Percentiles rank a stretch among this genome's conserved stretches.
Conservation (phyloP, 2,113 vertebrate species). For the Lota lota region DNA sequence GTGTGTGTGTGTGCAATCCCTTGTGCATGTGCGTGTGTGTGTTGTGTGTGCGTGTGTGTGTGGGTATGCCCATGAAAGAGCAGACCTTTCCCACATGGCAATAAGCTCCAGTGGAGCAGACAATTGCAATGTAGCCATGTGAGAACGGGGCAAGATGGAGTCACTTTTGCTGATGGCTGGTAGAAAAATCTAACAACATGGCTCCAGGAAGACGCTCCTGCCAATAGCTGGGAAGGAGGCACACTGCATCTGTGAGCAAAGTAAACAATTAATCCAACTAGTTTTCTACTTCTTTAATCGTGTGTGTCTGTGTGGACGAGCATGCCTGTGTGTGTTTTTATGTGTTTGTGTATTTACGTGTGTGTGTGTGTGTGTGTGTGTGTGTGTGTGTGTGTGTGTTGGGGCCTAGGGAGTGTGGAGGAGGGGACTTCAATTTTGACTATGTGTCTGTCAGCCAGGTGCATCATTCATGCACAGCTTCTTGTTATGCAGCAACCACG, state of each 20-base stretch:
- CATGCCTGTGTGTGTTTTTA: background rate
- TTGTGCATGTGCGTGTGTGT: conserved; percentile 35
- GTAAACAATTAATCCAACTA: conserved; percentile 4
- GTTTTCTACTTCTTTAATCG: background rate
- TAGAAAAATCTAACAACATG: conserved; percentile 66
- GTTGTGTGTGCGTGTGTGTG: conserved; percentile 28
- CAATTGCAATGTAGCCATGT: conserved; percentile 82
- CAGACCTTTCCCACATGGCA: conserved; percentile 75
- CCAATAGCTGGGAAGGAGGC: conserved; percentile 62
- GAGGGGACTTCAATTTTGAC: no score
- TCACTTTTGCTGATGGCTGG: conserved; percentile 72
- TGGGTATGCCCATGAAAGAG: conserved; percentile 74
- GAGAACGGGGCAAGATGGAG: conserved; percentile 77
- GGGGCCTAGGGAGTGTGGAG: no score
- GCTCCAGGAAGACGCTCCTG: conserved; percentile 60
- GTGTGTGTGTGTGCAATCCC: conserved; percentile 58
- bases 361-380: background rate
- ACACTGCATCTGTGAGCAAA: conserved; percentile 26
- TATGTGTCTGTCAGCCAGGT: background rate
- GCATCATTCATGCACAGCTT: background rate
- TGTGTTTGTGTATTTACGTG: conserved; percentile 12
- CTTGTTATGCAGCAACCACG: background rate
- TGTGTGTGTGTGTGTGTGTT: background rate
- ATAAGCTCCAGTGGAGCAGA: conserved; percentile 79
- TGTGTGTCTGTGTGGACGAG: background rate